Evolutionary conservation across 2,797 vertebrate species (phyloP).

Genomic region (Sphenopsis melanotis): DNA sequence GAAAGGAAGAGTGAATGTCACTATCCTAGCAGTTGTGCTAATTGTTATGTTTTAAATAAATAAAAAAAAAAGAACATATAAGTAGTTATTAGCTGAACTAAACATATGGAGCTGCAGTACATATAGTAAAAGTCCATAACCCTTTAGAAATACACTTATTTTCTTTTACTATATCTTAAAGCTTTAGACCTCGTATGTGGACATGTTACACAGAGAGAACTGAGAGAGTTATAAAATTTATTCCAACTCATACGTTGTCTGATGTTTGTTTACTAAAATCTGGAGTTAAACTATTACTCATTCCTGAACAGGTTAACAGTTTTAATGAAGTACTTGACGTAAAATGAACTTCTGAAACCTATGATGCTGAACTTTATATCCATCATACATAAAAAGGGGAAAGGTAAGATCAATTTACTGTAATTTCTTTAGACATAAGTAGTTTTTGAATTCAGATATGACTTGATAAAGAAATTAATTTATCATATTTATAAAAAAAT

Average conservation of each 20-base stretch:
- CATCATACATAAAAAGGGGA: background rate
- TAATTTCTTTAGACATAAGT: background rate
- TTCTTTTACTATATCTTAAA: background rate
- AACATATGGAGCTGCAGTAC: background rate
- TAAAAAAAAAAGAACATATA: background rate
- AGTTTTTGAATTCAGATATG: background rate
- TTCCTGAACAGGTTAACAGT: background rate
- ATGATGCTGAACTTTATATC: background rate
- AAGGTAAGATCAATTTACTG: background rate
- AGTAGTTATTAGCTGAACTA: background rate
- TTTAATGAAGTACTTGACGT: background rate
- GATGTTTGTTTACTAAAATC: background rate
- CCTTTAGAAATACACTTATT: background rate
- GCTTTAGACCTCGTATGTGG: background rate
- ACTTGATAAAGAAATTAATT: background rate
- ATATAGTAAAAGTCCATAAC: background rate
- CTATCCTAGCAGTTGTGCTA: background rate
- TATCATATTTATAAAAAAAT: background rate
- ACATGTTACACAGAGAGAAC: background rate
- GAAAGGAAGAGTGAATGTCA: background rate
- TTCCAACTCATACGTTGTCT: background rate
- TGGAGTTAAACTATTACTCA: background rate
- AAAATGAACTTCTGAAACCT: background rate
- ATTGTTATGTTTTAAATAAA: background rate
- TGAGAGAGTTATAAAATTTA: background rate